Evolutionary conservation across 2,888 invertebrate species (phyloP).

Genomic region (Sarcophaga carnaria): DNA sequence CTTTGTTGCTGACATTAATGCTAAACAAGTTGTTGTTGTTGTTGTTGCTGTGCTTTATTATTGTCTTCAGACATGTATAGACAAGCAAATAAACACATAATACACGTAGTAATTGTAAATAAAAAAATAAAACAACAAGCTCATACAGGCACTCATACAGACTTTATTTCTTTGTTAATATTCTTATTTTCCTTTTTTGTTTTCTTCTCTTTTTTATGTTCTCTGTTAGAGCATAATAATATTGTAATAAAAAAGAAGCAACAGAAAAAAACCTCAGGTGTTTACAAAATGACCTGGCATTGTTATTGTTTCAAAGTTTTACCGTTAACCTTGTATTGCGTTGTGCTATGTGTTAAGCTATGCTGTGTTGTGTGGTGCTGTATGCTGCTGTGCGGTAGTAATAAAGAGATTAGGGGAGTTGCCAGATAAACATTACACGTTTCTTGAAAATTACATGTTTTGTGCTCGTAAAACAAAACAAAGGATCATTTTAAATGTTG

Average conservation of each 20-base stretch:
- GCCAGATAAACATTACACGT: neutral
- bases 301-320: neutral
- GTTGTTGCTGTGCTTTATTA: neutral
- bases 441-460: neutral
- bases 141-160: too few species aligned
- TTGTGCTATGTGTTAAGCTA: too few species aligned
- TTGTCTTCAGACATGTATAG: conserved; percentile 17
- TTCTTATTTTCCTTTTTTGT: too few species aligned
- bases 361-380: too few species aligned
- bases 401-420: neutral
- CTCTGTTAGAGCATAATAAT: neutral
- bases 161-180: too few species aligned
- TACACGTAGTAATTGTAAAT: too few species aligned
- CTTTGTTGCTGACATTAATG: neutral
- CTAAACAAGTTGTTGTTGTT: neutral
- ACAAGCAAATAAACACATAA: conserved; percentile 11
- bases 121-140: too few species aligned
- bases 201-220: neutral
- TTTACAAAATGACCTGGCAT: neutral
- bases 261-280: neutral
- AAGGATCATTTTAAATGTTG: neutral
- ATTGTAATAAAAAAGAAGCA: neutral
- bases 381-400: neutral
- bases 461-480: neutral
- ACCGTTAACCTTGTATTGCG: neutral